phyloP scores from a whole-genome alignment of 2,888 invertebrate genomes.

The Drosophila aldrichi region DNA sequence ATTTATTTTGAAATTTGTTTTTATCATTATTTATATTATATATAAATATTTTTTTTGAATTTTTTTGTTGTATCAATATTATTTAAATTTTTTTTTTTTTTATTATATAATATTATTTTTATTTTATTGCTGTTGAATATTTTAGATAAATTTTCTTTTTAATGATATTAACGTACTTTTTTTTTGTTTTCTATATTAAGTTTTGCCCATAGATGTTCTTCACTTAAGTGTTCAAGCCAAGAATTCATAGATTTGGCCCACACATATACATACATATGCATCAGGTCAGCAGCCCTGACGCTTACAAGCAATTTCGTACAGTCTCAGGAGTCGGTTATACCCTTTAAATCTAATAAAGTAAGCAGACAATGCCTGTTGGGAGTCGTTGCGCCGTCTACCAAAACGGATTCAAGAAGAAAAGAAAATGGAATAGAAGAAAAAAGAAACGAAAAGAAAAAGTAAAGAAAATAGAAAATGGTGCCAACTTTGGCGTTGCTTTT shows the following conservation, averaged over 20 bases:
- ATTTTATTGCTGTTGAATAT: too few relatives aligned
- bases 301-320: background rate
- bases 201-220: background rate
- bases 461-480: slow-evolving; percentile 33
- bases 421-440: slow-evolving; percentile 1
- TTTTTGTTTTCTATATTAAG: background rate
- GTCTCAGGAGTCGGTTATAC: slow-evolving; percentile 21
- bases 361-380: slow-evolving; percentile 21
- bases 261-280: background rate
- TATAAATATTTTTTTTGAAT: too few relatives aligned
- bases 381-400: slow-evolving; percentile 24
- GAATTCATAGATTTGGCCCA: too few relatives aligned
- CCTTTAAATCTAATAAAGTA: slow-evolving; percentile 9
- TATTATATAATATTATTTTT: background rate
- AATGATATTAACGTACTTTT: background rate
- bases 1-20: background rate
- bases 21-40: too few relatives aligned
- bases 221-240: background rate
- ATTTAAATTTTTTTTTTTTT: too few relatives aligned
- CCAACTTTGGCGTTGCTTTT: slow-evolving; percentile 33
- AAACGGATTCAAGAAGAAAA: slow-evolving; percentile 18
- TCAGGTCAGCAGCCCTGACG: background rate
- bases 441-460: background rate
- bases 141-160: background rate
- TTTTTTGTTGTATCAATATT: too few relatives aligned